Conservation (phyloP, 37 sponge, comb jelly and placozoan genomes). For the Trichoplax adhaerens region DNA sequence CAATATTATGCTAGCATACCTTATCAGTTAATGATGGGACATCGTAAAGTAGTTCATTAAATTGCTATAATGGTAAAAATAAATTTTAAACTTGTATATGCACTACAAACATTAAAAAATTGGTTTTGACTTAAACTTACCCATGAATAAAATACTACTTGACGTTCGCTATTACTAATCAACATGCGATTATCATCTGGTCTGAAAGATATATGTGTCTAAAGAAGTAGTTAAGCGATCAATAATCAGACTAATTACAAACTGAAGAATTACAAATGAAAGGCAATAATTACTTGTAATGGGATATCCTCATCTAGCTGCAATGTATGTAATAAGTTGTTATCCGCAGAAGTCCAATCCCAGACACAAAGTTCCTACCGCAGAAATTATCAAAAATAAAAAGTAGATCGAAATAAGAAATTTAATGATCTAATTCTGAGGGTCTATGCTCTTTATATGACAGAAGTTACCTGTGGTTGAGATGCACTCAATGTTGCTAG, state of each 20-base stretch:
- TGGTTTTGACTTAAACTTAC: slow-evolving; percentile 13
- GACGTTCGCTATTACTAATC: slow-evolving; percentile 49
- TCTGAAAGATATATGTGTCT: slow-evolving; percentile 47
- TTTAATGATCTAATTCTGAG: no score
- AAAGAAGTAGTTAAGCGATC: slow-evolving; percentile 3
- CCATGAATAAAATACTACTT: slow-evolving; percentile 75
- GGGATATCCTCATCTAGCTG: slow-evolving; percentile 16
- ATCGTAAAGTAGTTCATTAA: no score
- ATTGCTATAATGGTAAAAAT: no score
- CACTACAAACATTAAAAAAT: no score
- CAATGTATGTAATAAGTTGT: slow-evolving; percentile 28
- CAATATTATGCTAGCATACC: no score
- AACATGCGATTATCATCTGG: slow-evolving; percentile 39
- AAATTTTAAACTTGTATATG: no score
- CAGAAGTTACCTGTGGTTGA: slow-evolving; percentile 29
- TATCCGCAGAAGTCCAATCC: slow-evolving; percentile 70
- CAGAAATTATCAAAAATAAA: not conserved
- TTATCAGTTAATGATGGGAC: no score
- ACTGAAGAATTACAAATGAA: not conserved
- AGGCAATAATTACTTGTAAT: no score
- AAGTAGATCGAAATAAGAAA: not conserved
- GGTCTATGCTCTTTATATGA: no score
- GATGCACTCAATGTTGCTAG: slow-evolving; percentile 41
- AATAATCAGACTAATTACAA: not conserved
- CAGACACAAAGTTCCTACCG: slow-evolving; percentile 49